These are phyloP conservation scores for Centropus bengalensis DNA, from an alignment of 2,113 vertebrate species.

Conservation along the genomic window DNA sequence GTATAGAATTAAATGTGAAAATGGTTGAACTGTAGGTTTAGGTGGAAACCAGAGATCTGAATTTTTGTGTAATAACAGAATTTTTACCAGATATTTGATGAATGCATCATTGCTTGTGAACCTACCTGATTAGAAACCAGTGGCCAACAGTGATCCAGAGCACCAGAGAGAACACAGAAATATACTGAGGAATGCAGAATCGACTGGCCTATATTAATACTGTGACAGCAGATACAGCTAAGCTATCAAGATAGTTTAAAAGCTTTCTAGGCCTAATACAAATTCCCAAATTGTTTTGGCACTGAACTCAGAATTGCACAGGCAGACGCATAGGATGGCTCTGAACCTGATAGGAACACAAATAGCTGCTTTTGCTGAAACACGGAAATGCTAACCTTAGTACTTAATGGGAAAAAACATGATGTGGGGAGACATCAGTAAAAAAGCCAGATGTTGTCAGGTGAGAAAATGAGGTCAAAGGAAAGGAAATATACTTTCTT, in stretches of 20 bases:
- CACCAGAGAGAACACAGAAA: not conserved
- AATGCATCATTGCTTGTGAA: not conserved
- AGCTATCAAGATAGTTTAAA: conserved; percentile 52
- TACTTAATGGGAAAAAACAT: conserved; percentile 41
- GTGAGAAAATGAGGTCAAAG: conserved; percentile 62
- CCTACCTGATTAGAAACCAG: not conserved
- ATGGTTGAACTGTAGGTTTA: not conserved
- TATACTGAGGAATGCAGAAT: conserved; percentile 5
- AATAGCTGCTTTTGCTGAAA: conserved; percentile 58
- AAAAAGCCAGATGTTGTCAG: conserved; percentile 49
- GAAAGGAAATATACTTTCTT: conserved; percentile 50
- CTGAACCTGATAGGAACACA: conserved; percentile 17
- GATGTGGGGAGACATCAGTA: conserved; percentile 31
- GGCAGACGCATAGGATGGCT: conserved; percentile 9
- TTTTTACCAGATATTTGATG: not conserved
- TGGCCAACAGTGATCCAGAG: not conserved
- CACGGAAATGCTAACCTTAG: not conserved
- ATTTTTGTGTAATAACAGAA: not conserved
- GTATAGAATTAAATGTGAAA: not conserved
- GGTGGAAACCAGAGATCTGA: not conserved
- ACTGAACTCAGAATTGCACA: conserved; percentile 28
- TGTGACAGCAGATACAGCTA: conserved; percentile 45
- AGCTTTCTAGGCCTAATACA: conserved; percentile 44
- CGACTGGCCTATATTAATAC: not conserved
- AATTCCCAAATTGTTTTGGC: conserved; percentile 62